phyloP scores from a whole-genome alignment of 2,797 vertebrate species.

The Chelmon rostratus region DNA sequence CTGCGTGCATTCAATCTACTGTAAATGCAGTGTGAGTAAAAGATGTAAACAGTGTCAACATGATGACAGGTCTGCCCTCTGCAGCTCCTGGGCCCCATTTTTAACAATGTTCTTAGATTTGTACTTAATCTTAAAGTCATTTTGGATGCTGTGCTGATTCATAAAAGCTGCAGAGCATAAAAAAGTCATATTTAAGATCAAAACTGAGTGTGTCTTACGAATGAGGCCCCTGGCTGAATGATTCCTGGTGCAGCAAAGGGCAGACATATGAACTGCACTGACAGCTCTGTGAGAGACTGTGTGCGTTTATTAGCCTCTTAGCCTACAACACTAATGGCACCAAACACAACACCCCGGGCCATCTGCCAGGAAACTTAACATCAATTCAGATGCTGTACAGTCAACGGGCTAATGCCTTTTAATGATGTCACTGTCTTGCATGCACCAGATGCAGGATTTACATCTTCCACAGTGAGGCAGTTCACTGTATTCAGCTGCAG shows the following conservation, averaged over 20 bases:
- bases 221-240: not conserved
- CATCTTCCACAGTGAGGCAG: constrained; percentile 3
- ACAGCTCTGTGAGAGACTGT: constrained; percentile 17
- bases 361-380: constrained; percentile 32
- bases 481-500: not conserved
- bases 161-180: no score
- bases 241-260: not conserved
- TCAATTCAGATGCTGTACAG: constrained; percentile 23
- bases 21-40: not conserved
- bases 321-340: constrained; percentile 23
- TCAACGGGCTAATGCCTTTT: constrained; percentile 19
- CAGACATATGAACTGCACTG: not conserved
- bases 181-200: no score
- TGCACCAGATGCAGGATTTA: constrained; percentile 25
- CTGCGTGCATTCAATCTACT: not conserved
- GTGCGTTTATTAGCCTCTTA: constrained; percentile 24
- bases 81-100: not conserved
- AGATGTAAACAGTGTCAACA: constrained; percentile 18
- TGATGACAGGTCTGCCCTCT: not conserved
- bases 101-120: no score
- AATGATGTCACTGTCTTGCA: constrained; percentile 14
- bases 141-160: no score
- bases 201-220: no score
- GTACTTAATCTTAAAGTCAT: no score
- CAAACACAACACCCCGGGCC: constrained; percentile 1